Evolutionary conservation across 2,888 invertebrate species (phyloP).

Genomic region (Ischnura elegans): DNA sequence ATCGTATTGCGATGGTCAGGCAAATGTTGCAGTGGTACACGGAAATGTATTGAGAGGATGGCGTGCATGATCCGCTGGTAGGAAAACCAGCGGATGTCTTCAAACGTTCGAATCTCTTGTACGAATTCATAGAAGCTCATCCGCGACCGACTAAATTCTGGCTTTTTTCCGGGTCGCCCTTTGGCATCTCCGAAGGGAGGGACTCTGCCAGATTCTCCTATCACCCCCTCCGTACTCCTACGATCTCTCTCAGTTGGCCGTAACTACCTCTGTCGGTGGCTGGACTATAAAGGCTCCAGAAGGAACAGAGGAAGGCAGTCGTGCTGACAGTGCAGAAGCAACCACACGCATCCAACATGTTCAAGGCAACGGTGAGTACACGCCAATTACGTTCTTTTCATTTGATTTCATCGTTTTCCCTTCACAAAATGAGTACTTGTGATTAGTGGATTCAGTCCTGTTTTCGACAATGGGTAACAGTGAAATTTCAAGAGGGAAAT

Average conservation of each 20-base stretch:
- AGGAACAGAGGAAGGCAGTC: neutral
- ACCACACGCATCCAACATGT: conserved; percentile 21
- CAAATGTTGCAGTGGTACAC: too few species aligned
- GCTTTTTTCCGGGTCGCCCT: neutral
- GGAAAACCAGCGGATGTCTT: too few species aligned
- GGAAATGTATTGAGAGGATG: too few species aligned
- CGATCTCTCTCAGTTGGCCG: neutral
- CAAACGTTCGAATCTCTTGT: neutral
- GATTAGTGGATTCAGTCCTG: too few species aligned
- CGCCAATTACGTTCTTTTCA: neutral
- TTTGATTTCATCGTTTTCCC: neutral
- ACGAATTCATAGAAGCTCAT: neutral
- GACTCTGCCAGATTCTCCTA: neutral
- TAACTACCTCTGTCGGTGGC: neutral
- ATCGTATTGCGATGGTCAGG: too few species aligned
- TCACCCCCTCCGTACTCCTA: neutral
- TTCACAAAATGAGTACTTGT: neutral
- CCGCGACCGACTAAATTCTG: neutral
- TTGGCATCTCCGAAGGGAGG: neutral
- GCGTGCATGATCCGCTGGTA: too few species aligned
- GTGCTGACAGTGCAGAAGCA: neutral
- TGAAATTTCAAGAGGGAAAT: too few species aligned
- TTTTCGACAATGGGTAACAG: too few species aligned
- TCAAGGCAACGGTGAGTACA: conserved; percentile 57
- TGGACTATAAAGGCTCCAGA: conserved; percentile 37